Percentiles rank a stretch among this genome's conserved stretches.
phyloP scores from a whole-genome alignment of 2,113 vertebrate genomes.

The Hylia prasina region DNA sequence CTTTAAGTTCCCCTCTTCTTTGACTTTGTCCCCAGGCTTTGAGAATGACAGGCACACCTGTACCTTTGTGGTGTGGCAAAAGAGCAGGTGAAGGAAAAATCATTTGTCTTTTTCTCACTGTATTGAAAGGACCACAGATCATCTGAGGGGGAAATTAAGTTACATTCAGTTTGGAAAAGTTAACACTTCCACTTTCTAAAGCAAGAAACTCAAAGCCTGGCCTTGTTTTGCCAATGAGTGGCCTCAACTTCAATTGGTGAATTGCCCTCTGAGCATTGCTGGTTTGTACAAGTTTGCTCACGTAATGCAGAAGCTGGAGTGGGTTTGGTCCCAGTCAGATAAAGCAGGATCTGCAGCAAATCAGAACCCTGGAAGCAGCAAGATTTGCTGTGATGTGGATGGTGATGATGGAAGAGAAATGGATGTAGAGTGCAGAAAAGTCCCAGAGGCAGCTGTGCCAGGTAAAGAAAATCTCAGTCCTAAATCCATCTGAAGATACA shows the following conservation, averaged over 20 bases:
- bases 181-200: background rate
- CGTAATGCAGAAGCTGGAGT: background rate
- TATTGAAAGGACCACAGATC: background rate
- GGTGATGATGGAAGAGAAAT: background rate
- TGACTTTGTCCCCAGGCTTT: background rate
- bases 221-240: background rate
- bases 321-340: background rate
- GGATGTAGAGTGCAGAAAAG: background rate
- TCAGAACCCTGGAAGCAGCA: background rate
- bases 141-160: background rate
- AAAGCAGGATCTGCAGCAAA: background rate
- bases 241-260: background rate
- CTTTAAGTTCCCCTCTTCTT: background rate
- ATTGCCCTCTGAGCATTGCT: background rate
- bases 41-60: background rate
- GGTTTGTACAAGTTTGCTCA: background rate
- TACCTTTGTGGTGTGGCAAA: background rate
- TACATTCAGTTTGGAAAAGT: background rate
- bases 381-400: background rate
- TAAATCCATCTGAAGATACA: background rate
- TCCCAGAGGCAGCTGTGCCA: background rate
- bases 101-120: background rate
- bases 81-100: background rate
- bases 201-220: background rate
- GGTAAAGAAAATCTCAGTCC: background rate